A percentile compares a stretch with the other conserved stretches of the same genome.
Evolutionary conservation across 2,888 invertebrate species (phyloP).

Genomic region (Drosophila conformis): DNA sequence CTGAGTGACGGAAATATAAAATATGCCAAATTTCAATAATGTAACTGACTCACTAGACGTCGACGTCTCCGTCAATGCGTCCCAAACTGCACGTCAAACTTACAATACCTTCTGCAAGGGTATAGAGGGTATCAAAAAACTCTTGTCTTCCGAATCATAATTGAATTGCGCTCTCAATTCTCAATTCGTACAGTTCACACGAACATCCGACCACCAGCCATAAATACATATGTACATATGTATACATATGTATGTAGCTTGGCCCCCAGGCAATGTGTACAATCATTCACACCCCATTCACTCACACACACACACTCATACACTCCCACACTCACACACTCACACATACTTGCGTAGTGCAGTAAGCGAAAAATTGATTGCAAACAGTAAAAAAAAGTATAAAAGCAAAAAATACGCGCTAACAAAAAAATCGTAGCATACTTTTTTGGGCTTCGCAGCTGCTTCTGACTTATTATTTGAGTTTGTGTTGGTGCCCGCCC

Average conservation of each 20-base stretch:
- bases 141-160: conserved; percentile 22
- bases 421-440: conserved; percentile 65
- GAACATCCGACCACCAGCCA: conserved; percentile 21
- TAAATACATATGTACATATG: conserved; percentile 20
- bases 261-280: conserved; percentile 27
- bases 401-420: conserved; percentile 4
- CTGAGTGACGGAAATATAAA: neutral
- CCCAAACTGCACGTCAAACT: neutral
- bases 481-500: conserved; percentile 31
- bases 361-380: conserved; percentile 63
- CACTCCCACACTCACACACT: neutral
- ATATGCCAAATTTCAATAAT: too few species aligned
- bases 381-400: conserved; percentile 55
- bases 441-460: conserved; percentile 75
- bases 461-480: conserved; percentile 45
- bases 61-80: neutral
- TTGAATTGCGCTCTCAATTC: conserved; percentile 38
- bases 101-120: conserved; percentile 1
- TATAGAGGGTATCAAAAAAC: conserved; percentile 1
- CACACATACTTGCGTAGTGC: conserved; percentile 25
- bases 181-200: conserved; percentile 34
- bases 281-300: conserved; percentile 30
- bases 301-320: conserved; percentile 11
- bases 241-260: conserved; percentile 22
- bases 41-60: neutral